Conservation (phyloP, 2,888 invertebrate genomes). For the Brachynemurus nebulosus region DNA sequence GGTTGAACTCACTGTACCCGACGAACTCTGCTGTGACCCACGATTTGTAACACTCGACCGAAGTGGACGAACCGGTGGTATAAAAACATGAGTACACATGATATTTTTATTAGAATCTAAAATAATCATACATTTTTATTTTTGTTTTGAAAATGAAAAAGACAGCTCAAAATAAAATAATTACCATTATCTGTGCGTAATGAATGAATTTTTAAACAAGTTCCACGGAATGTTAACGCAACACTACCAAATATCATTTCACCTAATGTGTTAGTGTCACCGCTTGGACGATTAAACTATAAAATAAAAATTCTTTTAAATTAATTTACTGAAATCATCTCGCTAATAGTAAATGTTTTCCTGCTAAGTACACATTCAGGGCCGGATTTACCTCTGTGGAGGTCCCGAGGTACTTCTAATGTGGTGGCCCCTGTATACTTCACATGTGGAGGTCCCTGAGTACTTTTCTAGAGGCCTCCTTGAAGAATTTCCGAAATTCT, state of each 20-base stretch:
- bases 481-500: no score
- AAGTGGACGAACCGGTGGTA: conserved; percentile 34
- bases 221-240: conserved; percentile 75
- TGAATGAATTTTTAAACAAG: conserved; percentile 72
- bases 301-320: conserved; percentile 16
- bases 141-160: neutral
- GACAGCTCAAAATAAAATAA: conserved; percentile 3
- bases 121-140: neutral
- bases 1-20: neutral
- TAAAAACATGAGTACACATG: conserved; percentile 48
- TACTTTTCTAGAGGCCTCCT: no score
- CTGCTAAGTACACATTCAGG: no score
- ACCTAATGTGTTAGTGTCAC: conserved; percentile 62
- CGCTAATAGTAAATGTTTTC: no score
- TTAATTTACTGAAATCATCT: no score
- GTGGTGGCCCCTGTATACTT: no score
- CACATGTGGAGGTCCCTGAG: no score
- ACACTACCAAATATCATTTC: conserved; percentile 90
- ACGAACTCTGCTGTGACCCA: neutral
- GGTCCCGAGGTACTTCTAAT: no score
- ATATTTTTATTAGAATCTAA: conserved; percentile 25
- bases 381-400: no score
- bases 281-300: conserved; percentile 48
- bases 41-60: conserved; percentile 15
- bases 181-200: conserved; percentile 26